These are phyloP conservation scores for Thalpophila matura DNA, from an alignment of 2,888 invertebrate genomes.

Conservation along the genomic window DNA sequence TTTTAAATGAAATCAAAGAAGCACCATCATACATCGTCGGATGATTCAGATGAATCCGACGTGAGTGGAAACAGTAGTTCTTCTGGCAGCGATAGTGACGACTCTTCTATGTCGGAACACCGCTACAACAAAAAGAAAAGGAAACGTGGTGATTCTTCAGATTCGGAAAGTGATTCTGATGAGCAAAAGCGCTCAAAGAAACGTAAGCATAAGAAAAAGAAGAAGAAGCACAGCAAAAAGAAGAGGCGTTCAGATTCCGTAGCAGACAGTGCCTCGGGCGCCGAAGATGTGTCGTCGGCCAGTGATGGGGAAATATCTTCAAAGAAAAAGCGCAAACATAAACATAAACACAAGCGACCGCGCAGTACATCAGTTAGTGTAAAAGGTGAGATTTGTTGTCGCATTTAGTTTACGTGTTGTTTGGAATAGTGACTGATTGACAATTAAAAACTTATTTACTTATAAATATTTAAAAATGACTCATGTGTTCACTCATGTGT, in stretches of 20 bases:
- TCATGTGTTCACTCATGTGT: no score
- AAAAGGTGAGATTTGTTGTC: conserved; percentile 68
- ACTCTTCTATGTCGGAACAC: conserved; percentile 81
- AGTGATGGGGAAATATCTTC: conserved; percentile 84
- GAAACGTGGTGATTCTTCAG: conserved; percentile 84
- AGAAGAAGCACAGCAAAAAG: conserved; percentile 87
- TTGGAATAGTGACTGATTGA: not conserved
- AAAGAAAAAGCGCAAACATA: conserved; percentile 86
- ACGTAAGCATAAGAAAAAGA: conserved; percentile 89
- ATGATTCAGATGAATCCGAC: conserved; percentile 84
- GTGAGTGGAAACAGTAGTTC: conserved; percentile 81
- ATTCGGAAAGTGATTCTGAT: conserved; percentile 84
- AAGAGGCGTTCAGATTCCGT: conserved; percentile 81
- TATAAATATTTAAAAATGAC: not conserved
- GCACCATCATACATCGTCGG: conserved; percentile 83
- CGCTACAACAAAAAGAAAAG: conserved; percentile 87
- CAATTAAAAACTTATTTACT: not conserved
- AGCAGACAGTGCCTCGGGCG: conserved; percentile 71
- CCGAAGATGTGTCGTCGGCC: conserved; percentile 75
- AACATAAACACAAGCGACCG: conserved; percentile 82
- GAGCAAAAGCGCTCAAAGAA: conserved; percentile 84
- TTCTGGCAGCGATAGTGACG: conserved; percentile 85
- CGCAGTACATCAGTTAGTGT: conserved; percentile 77
- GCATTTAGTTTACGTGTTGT: not conserved
- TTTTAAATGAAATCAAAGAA: conserved; percentile 83